Evolutionary conservation across 2,113 vertebrate genomes (phyloP), one percentile per base, ranked within the genome.

Genomic region (Pyrgilauda ruficollis): DNA sequence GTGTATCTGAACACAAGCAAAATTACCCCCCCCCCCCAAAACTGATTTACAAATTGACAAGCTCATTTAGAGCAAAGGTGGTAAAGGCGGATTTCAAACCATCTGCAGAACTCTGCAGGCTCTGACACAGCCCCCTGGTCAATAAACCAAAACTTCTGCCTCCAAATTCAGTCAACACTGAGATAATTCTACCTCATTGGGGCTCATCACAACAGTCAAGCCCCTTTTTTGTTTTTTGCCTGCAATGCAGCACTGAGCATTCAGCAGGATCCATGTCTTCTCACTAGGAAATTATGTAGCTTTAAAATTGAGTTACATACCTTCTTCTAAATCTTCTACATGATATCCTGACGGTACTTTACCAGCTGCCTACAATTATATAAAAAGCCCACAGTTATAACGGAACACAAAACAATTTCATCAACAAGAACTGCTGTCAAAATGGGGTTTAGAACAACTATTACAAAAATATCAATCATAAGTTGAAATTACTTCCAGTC

Each of bases 301-400:
- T 93, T 87, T 61, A 86, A 84, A 95, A 68, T 1, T 9, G 46
- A 73, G 72, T 78, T 84, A 95, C 97, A 64, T 97, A 98, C 98
- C 98, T 88, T 98, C 98, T 83, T 98, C 98, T 81, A 98, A 92
- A 96, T 98, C 98, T 96, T 98, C 98, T 89, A 93, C 66, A 30
- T 96, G 97, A 92, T 97, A 98, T 92, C 97, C 97, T 77, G 97
- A 97, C 23, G 97, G 95, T 80, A 96, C 93, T 73, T 97, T 98
- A 94, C 97, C 97, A 95, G 97, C 92, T 95, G 98, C 98, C 98
- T 98, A 94, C 44, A 98, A 97, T 86, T 75, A 95, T 7, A 78
- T n/a, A 62, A 82, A 52, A 89, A 7, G 15, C 4, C 33, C 62
- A 85, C 18, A 74, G 78, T 97, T 87, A 95, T 6, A 91, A 67